Percentiles rank a stretch among this genome's conserved stretches.
These are phyloP conservation scores for Spizaetus ornatus DNA, from an alignment of 2,113 vertebrate species.

Conservation along the genomic window DNA sequence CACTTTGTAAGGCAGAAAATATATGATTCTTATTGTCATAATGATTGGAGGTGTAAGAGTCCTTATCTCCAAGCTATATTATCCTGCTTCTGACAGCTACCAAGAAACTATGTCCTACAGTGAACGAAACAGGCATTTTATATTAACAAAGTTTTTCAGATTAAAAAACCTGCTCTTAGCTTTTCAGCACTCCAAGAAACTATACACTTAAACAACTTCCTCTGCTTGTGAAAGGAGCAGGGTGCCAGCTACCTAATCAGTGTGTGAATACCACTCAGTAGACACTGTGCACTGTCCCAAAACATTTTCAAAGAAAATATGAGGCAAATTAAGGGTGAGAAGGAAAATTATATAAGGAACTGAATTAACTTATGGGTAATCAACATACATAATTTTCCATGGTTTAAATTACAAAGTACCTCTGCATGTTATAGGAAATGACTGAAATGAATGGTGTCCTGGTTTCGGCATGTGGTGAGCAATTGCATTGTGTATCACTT, in stretches of 20 bases:
- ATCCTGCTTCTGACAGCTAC: background rate
- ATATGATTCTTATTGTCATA: background rate
- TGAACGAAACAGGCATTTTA: background rate
- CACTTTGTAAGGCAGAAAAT: background rate
- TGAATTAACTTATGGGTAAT: background rate
- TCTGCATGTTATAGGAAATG: background rate
- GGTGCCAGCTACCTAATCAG: background rate
- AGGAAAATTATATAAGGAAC: background rate
- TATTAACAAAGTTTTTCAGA: background rate
- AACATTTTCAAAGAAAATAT: background rate
- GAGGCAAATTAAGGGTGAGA: background rate
- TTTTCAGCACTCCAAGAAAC: background rate
- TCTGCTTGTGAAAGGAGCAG: background rate
- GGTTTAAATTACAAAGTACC: background rate
- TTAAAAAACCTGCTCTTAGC: background rate
- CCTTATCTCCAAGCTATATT: background rate
- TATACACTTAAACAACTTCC: background rate
- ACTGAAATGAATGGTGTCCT: background rate
- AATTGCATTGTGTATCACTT: too few relatives aligned
- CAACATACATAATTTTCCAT: background rate
- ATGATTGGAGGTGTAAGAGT: background rate
- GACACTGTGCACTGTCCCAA: background rate
- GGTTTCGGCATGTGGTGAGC: too few relatives aligned
- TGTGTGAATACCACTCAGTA: background rate
- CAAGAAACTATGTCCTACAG: background rate